A percentile compares a stretch with the other conserved stretches of the same genome.
Conservation (phyloP, 2,113 vertebrate genomes). For the Leptobrachium ailaonicum region DNA sequence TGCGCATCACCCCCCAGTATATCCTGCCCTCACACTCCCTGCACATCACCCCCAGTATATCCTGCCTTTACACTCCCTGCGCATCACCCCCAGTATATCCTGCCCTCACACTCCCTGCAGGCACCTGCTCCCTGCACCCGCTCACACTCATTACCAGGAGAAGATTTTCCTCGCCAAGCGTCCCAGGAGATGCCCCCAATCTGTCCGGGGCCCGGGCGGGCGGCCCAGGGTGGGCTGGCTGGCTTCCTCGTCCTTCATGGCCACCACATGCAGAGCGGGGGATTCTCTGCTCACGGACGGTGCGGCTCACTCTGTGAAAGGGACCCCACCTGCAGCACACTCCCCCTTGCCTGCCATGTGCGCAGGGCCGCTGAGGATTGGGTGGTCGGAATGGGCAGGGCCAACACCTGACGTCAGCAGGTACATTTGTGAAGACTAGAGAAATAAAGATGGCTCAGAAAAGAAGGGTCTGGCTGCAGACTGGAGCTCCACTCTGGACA, state of each 20-base stretch:
- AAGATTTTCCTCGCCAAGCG: slow-evolving; percentile 4
- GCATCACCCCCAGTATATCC: too few species aligned
- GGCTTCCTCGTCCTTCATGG: slow-evolving; percentile 33
- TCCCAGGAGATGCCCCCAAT: neutral
- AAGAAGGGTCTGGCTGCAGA: too few species aligned
- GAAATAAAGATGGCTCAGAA: too few species aligned
- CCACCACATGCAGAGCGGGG: neutral
- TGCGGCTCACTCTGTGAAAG: neutral
- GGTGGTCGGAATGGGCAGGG: neutral
- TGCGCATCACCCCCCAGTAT: too few species aligned
- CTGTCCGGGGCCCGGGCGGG: neutral
- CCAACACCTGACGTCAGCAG: neutral
- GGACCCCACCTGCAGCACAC: neutral
- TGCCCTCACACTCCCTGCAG: neutral
- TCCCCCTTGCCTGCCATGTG: neutral
- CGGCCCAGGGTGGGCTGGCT: neutral
- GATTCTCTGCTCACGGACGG: neutral
- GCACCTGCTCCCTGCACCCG: neutral
- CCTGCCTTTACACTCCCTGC: too few species aligned
- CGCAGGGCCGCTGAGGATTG: neutral
- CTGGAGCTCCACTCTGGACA: too few species aligned
- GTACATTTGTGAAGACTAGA: neutral
- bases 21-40: too few species aligned
- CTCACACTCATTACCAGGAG: slow-evolving; percentile 21
- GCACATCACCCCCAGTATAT: too few species aligned